phyloP scores from a whole-genome alignment of 2,113 vertebrate species.

The Elachura formosa region DNA sequence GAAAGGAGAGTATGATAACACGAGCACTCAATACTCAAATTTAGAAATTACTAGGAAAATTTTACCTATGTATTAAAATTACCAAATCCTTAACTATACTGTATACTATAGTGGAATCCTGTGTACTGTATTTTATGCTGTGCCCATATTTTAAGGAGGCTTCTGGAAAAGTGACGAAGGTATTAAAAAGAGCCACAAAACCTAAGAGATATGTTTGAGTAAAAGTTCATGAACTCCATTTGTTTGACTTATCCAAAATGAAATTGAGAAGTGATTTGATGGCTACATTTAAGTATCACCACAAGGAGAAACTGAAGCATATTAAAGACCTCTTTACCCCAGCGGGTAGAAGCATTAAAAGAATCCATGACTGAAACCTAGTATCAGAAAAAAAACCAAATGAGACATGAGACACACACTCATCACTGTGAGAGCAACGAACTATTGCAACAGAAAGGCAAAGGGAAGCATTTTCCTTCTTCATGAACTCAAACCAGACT shows the following conservation, averaged over 20 bases:
- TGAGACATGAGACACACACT: neutral
- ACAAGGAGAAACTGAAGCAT: neutral
- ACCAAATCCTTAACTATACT: neutral
- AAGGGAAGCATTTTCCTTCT: neutral
- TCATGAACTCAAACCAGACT: neutral
- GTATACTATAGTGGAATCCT: neutral
- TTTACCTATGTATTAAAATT: neutral
- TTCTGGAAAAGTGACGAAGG: neutral
- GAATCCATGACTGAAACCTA: neutral
- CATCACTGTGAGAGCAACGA: fast-evolving
- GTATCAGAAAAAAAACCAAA: neutral
- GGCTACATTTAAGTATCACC: neutral
- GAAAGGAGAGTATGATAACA: neutral
- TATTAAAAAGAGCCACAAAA: neutral
- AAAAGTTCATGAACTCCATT: neutral
- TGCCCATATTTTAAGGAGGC: neutral
- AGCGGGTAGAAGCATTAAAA: neutral
- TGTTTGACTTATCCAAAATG: neutral
- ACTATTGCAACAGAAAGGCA: neutral
- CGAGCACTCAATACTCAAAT: neutral
- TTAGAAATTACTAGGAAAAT: neutral
- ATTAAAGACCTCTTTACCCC: neutral
- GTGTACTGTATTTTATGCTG: fast-evolving
- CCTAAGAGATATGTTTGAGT: neutral
- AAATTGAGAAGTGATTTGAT: neutral